phyloP scores from a whole-genome alignment of 1,140 invertebrate genomes.

The Neodiprion fabricii region DNA sequence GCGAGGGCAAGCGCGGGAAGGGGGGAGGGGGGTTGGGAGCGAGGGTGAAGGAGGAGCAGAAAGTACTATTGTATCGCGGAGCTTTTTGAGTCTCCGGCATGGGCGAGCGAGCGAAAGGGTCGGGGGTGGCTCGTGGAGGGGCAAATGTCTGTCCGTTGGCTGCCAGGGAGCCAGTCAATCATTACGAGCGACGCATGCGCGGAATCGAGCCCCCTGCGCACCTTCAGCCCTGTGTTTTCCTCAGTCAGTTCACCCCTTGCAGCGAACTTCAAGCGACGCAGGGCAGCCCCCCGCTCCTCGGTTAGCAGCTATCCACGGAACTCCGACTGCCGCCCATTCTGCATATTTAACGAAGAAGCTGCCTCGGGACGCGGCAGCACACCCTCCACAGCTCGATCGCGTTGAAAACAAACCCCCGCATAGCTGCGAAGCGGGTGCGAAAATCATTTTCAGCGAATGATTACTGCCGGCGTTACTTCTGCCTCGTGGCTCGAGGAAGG shows the following conservation, averaged over 20 bases:
- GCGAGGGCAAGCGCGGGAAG: slow-evolving; percentile 7
- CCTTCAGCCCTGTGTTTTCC: slow-evolving; percentile 42
- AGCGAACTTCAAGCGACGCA: slow-evolving; percentile 4
- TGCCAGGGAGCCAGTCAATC: slow-evolving; percentile 64
- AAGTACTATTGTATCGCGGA: slow-evolving; percentile 5
- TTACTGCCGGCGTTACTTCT: no score
- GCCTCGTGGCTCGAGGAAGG: no score
- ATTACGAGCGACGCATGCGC: slow-evolving; percentile 61
- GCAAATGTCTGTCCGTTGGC: slow-evolving; percentile 63
- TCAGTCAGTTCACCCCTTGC: slow-evolving; percentile 34
- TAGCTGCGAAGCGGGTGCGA: no score
- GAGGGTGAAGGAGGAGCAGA: slow-evolving; percentile 10
- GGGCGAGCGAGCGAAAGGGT: slow-evolving; percentile 30
- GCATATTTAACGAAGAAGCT: slow-evolving; percentile 61
- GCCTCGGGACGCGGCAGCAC: slow-evolving; percentile 58
- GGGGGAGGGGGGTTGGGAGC: slow-evolving; percentile 25
- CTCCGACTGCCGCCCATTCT: slow-evolving; percentile 57
- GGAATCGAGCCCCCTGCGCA: neutral
- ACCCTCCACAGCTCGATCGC: slow-evolving; percentile 33
- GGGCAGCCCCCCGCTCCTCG: neutral
- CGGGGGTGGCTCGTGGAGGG: slow-evolving; percentile 41
- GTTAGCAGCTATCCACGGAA: neutral
- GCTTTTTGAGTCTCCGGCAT: slow-evolving; percentile 6
- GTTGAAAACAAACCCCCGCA: neutral
- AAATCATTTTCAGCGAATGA: no score